Conservation (phyloP, 1,140 invertebrate species). For the Heliconius congener region DNA sequence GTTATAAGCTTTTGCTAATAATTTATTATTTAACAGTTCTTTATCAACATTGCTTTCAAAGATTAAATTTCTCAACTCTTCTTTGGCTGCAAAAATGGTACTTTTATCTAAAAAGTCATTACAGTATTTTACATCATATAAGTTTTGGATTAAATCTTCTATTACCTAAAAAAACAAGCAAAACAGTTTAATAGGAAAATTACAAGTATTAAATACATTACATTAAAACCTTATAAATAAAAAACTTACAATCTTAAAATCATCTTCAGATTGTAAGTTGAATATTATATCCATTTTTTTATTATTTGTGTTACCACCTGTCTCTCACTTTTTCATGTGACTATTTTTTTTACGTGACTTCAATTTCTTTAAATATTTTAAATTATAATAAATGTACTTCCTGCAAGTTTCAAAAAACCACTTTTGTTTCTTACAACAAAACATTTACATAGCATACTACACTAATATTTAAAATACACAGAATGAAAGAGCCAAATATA, state of each 20-base stretch:
- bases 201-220: not conserved
- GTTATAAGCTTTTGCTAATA: slow-evolving; percentile 43
- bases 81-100: slow-evolving; percentile 39
- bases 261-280: slow-evolving; percentile 22
- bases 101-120: slow-evolving; percentile 13
- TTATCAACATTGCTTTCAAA: slow-evolving; percentile 47
- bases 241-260: slow-evolving; percentile 28
- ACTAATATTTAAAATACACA: too few relatives aligned
- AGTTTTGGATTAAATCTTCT: slow-evolving; percentile 19
- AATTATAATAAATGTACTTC: too few relatives aligned
- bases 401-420: too few relatives aligned
- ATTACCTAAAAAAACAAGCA: slow-evolving; percentile 25
- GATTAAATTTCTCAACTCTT: slow-evolving; percentile 49
- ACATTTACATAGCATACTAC: too few relatives aligned
- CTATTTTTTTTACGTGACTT: too few relatives aligned
- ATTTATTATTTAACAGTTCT: slow-evolving; percentile 35
- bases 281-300: slow-evolving; percentile 31
- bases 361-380: not conserved
- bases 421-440: too few relatives aligned
- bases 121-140: slow-evolving; percentile 16
- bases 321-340: too few relatives aligned
- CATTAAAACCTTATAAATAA: not conserved
- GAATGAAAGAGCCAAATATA: too few relatives aligned
- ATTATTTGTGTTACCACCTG: not conserved
- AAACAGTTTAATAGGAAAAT: not conserved